Evolutionary conservation across 1,140 invertebrate genomes (phyloP).

Genomic region (Dysdera silvatica): DNA sequence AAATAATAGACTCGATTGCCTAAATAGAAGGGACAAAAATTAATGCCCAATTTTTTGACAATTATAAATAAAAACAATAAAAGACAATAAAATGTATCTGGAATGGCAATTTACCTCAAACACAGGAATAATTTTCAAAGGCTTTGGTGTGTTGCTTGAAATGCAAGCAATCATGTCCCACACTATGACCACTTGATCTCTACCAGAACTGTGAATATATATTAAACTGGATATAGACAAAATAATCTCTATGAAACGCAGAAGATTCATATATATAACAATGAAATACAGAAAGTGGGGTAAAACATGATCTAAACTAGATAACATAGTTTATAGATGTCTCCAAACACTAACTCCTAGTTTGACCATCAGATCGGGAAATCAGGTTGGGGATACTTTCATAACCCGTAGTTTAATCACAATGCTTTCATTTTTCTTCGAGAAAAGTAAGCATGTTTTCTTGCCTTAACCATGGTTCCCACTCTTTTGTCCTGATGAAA

Average conservation of each 20-base stretch:
- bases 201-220: constrained; percentile 56
- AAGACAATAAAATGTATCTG: background rate
- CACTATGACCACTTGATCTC: constrained; percentile 81
- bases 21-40: constrained; percentile 23
- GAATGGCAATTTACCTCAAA: constrained; percentile 54
- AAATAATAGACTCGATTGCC: constrained; percentile 40
- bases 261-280: background rate
- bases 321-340: too few relatives aligned
- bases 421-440: too few relatives aligned
- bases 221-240: constrained; percentile 5
- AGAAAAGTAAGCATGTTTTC: too few relatives aligned
- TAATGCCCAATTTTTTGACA: background rate
- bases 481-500: too few relatives aligned
- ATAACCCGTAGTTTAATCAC: too few relatives aligned
- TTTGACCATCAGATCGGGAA: too few relatives aligned
- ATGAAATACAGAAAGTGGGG: background rate
- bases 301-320: too few relatives aligned
- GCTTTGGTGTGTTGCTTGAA: too few relatives aligned
- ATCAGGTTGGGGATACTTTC: too few relatives aligned
- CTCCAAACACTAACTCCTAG: too few relatives aligned
- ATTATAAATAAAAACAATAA: background rate
- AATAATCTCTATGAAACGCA: background rate
- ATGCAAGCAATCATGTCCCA: constrained; percentile 66
- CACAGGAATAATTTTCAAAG: constrained; percentile 64
- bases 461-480: too few relatives aligned